These are phyloP conservation scores for Temnothorax unifasciatus DNA, from an alignment of 2,888 invertebrate species.

Conservation along the genomic window DNA sequence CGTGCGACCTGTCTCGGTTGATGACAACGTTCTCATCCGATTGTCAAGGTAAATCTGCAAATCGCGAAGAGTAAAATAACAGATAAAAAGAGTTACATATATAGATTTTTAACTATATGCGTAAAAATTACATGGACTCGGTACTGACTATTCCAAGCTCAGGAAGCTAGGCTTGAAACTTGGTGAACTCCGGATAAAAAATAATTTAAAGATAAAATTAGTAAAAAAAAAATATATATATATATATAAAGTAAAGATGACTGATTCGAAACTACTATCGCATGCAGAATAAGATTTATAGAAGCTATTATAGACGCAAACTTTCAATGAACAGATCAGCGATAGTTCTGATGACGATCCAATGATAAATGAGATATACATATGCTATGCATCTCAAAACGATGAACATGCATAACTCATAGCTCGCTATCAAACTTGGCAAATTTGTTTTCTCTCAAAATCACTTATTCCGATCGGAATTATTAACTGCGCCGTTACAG, in stretches of 20 bases:
- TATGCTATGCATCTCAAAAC: neutral
- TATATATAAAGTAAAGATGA: neutral
- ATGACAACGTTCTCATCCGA: slow-evolving; percentile 1
- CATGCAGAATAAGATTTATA: neutral
- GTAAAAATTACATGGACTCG: neutral
- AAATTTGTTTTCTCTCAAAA: neutral
- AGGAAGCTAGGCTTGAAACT: neutral
- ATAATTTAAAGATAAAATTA: neutral
- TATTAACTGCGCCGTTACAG: neutral
- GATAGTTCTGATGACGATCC: neutral
- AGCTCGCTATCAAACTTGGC: neutral
- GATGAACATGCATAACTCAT: neutral
- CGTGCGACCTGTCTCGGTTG: slow-evolving; percentile 47
- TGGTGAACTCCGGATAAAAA: neutral
- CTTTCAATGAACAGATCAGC: neutral
- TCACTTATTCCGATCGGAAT: neutral
- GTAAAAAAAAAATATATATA: slow-evolving; percentile 3
- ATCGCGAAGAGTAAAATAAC: slow-evolving; percentile 10
- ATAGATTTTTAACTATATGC: slow-evolving; percentile 7
- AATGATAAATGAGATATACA: neutral
- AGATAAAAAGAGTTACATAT: neutral
- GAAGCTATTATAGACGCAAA: neutral
- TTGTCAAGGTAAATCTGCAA: slow-evolving; percentile 1
- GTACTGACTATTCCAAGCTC: neutral
- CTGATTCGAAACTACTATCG: neutral